phyloP scores from a whole-genome alignment of 1,140 invertebrate genomes.

The Zaprionus nigranus region DNA sequence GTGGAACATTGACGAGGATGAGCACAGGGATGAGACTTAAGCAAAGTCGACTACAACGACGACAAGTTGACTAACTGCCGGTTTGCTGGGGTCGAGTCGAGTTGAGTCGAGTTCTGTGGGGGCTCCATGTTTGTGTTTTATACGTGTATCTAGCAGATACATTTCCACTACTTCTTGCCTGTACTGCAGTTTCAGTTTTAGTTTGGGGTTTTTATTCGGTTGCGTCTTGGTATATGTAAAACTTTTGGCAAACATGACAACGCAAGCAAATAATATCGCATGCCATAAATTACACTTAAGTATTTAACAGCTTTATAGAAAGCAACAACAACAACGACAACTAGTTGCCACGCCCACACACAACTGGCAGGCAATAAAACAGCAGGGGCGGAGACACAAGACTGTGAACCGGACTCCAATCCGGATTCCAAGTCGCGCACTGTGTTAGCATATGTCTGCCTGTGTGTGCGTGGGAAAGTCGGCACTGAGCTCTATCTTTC shows the following conservation, averaged over 20 bases:
- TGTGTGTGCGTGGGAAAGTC: conserved; percentile 12
- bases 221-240: conserved; percentile 67
- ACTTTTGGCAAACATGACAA: conserved; percentile 76
- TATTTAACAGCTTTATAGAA: conserved; percentile 77
- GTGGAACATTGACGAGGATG: conserved; percentile 30
- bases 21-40: conserved; percentile 16
- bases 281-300: conserved; percentile 81
- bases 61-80: conserved; percentile 59
- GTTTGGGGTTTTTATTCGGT: conserved; percentile 28
- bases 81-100: conserved; percentile 12
- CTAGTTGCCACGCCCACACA: conserved; percentile 49
- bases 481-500: conserved; percentile 43
- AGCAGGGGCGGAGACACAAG: conserved; percentile 37
- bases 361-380: conserved; percentile 58
- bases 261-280: conserved; percentile 76
- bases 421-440: neutral
- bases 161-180: conserved; percentile 22
- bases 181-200: conserved; percentile 52
- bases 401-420: conserved; percentile 16
- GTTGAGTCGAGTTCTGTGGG: neutral
- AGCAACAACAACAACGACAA: conserved; percentile 33
- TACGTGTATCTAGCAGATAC: conserved; percentile 41
- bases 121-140: neutral
- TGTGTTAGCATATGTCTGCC: neutral
- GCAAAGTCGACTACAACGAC: conserved; percentile 14